phyloP scores from a whole-genome alignment of 2,888 invertebrate genomes.

The Globia sparganii region DNA sequence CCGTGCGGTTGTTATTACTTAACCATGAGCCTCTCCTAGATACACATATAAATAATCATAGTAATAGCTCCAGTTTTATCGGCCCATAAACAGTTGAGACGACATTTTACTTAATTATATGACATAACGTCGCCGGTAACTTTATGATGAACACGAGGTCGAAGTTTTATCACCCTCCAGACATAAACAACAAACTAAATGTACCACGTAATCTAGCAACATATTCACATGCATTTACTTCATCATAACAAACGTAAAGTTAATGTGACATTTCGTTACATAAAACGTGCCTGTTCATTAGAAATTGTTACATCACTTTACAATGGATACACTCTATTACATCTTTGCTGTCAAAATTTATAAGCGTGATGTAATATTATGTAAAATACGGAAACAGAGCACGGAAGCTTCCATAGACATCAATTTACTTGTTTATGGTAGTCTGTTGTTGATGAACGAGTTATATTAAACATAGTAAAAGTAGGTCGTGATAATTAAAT shows the following conservation, averaged over 20 bases:
- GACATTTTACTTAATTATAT: conserved; percentile 10
- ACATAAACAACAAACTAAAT: conserved; percentile 54
- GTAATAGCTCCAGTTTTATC: background rate
- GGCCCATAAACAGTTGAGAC: conserved; percentile 9
- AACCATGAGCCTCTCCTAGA: background rate
- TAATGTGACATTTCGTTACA: conserved; percentile 49
- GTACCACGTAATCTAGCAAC: conserved; percentile 32
- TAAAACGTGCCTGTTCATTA: conserved; percentile 47
- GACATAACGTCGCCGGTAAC: background rate
- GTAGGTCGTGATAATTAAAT: conserved; percentile 60
- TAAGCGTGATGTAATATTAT: conserved; percentile 53
- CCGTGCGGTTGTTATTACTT: too few relatives aligned
- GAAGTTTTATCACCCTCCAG: conserved; percentile 37
- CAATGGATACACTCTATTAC: conserved; percentile 53
- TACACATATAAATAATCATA: background rate
- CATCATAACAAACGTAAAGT: conserved; percentile 30
- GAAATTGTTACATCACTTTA: conserved; percentile 46
- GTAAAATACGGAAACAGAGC: conserved; percentile 59
- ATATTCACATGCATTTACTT: conserved; percentile 56
- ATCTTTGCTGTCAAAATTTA: conserved; percentile 46
- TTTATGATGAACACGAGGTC: conserved; percentile 23
- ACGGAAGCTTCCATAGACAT: conserved; percentile 57
- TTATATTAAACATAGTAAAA: conserved; percentile 61
- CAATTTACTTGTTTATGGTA: conserved; percentile 54
- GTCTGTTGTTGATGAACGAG: conserved; percentile 32